phyloP scores from a whole-genome alignment of 2,888 invertebrate genomes.

The Congeria kusceri region DNA sequence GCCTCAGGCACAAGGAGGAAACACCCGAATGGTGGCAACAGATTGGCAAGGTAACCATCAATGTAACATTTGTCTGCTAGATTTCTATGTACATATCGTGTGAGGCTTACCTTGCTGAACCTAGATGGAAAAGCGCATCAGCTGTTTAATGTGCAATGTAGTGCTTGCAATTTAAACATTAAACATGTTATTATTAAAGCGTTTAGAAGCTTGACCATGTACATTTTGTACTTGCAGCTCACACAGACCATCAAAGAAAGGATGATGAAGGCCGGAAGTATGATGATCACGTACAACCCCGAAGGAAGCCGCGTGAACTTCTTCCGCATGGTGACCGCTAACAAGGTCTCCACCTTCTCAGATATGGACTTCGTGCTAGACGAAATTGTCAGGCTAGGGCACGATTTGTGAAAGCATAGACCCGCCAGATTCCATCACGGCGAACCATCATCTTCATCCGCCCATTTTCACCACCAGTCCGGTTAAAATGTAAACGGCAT shows the following conservation, averaged over 20 bases:
- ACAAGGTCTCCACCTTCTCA: conserved; percentile 94
- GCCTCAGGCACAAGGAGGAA: conserved; percentile 86
- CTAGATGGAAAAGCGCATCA: no score
- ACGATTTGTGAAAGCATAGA: conserved; percentile 89
- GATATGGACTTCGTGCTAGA: conserved; percentile 97
- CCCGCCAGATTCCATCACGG: no score
- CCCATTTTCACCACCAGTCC: no score
- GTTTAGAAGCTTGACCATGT: no score
- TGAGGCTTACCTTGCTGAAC: no score
- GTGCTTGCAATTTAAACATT: no score
- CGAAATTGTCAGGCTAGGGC: conserved; percentile 97
- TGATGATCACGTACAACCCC: conserved; percentile 99
- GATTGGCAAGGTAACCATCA: conserved; percentile 76
- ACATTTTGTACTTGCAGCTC: conserved; percentile 87
- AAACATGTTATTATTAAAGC: no score
- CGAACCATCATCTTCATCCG: no score
- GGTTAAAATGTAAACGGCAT: no score
- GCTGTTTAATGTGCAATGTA: no score
- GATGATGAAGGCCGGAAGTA: conserved; percentile 98
- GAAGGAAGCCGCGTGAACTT: conserved; percentile 98
- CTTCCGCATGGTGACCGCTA: conserved; percentile 98
- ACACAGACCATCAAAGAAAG: conserved; percentile 96
- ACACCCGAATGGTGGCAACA: conserved; percentile 70
- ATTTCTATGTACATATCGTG: no score
- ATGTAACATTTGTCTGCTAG: not conserved